Evolutionary conservation across 2,888 invertebrate genomes (phyloP).

Genomic region (Theretra japonica): DNA sequence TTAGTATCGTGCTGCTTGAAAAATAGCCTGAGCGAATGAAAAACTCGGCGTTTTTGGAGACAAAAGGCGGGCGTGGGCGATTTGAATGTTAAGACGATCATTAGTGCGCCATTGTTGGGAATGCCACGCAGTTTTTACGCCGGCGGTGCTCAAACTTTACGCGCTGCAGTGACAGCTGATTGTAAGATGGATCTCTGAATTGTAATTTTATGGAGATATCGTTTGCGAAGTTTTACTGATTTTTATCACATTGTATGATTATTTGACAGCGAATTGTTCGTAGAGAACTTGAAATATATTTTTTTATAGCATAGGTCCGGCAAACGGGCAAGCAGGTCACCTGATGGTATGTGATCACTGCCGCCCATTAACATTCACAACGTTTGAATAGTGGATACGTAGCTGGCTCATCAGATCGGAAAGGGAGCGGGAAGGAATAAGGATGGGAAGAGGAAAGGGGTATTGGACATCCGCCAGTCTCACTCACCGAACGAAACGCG

Average conservation of each 20-base stretch:
- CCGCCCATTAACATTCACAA: too few relatives aligned
- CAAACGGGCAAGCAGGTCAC: too few relatives aligned
- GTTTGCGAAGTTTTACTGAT: not conserved
- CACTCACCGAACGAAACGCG: too few relatives aligned
- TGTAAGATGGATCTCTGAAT: not conserved
- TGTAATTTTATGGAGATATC: not conserved
- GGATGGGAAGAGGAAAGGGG: too few relatives aligned
- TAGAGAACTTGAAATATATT: too few relatives aligned
- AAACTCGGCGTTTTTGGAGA: slow-evolving; percentile 74
- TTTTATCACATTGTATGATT: not conserved
- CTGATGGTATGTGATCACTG: too few relatives aligned
- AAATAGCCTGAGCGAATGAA: slow-evolving; percentile 73
- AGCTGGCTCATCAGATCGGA: too few relatives aligned
- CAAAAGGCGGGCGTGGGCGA: slow-evolving; percentile 79
- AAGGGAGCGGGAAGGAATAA: too few relatives aligned
- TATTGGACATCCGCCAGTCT: too few relatives aligned
- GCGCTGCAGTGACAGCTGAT: slow-evolving; percentile 25
- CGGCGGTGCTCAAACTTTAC: slow-evolving; percentile 66
- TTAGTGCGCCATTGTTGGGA: slow-evolving; percentile 77
- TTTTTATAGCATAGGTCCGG: too few relatives aligned
- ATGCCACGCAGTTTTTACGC: slow-evolving; percentile 58
- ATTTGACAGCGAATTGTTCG: too few relatives aligned
- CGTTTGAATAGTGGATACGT: too few relatives aligned
- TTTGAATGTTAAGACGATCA: slow-evolving; percentile 82
- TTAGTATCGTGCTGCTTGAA: slow-evolving; percentile 74